Conservation (phyloP, 2,888 invertebrate species). For the Dione juno region DNA sequence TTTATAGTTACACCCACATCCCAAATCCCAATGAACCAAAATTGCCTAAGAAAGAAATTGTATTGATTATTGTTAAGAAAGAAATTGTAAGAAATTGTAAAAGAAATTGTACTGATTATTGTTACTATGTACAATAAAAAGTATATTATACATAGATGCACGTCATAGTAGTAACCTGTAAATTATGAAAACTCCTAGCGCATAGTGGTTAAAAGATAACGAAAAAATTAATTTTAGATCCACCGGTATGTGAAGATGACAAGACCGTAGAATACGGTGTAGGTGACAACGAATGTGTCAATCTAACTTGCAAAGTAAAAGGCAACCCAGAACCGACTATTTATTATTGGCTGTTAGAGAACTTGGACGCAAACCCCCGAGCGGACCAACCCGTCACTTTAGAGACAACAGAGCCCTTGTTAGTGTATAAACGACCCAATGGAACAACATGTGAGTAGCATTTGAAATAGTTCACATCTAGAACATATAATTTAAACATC, state of each 20-base stretch:
- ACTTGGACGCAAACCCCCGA: constrained; percentile 55
- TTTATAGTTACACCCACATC: no score
- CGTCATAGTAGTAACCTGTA: no score
- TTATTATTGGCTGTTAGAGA: constrained; percentile 69
- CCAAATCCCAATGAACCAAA: no score
- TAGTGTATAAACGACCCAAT: constrained; percentile 66
- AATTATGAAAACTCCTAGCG: no score
- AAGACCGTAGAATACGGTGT: constrained; percentile 64
- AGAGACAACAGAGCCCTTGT: constrained; percentile 58
- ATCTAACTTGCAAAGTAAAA: constrained; percentile 68
- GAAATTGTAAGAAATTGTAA: no score
- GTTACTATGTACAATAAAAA: no score
- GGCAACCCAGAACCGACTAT: constrained; percentile 63
- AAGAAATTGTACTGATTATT: no score
- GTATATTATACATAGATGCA: no score
- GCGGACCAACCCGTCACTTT: constrained; percentile 54
- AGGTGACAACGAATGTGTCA: constrained; percentile 64
- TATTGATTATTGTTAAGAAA: no score
- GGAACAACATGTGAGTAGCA: constrained; percentile 64
- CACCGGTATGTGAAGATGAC: constrained; percentile 67
- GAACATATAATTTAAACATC: no score
- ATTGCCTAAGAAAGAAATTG: no score
- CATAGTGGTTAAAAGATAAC: background rate
- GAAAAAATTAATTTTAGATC: constrained; percentile 54
- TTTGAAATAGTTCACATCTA: background rate